Conservation (phyloP, 1,140 invertebrate species). For the Drosophila bocki region DNA sequence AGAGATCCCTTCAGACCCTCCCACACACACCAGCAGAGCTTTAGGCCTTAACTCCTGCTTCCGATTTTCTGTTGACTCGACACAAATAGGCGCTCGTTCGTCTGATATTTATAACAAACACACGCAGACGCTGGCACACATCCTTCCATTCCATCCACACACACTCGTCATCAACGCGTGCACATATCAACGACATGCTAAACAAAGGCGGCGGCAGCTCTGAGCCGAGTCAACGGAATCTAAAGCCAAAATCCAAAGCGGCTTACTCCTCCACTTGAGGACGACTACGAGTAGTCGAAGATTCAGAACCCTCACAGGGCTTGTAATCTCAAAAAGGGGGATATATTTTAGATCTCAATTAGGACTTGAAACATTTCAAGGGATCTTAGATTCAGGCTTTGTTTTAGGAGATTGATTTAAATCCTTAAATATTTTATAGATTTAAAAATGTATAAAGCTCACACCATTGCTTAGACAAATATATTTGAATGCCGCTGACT, state of each 20-base stretch:
- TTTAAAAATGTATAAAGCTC: too few relatives aligned
- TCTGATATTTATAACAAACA: constrained; percentile 72
- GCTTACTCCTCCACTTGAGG: constrained; percentile 37
- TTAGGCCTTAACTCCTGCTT: constrained; percentile 25
- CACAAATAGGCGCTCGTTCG: constrained; percentile 60
- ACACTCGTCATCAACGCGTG: constrained; percentile 23
- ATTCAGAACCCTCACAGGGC: constrained; percentile 14
- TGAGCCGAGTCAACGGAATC: constrained; percentile 74
- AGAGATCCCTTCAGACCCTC: not conserved
- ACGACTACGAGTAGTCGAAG: not conserved
- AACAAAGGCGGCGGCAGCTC: constrained; percentile 69
- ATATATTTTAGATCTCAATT: not conserved
- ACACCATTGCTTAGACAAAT: too few relatives aligned
- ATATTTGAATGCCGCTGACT: not conserved
- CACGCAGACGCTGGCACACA: constrained; percentile 12
- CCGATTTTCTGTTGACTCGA: constrained; percentile 48
- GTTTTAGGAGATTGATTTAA: not conserved
- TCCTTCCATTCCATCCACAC: constrained; percentile 6
- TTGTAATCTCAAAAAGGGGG: not conserved
- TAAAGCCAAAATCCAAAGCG: constrained; percentile 71
- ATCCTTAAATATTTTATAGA: not conserved
- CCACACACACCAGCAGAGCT: constrained; percentile 29
- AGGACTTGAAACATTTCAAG: too few relatives aligned
- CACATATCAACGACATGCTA: constrained; percentile 34
- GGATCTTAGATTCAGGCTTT: not conserved